Conservation (phyloP, 2,797 vertebrate species). For the Lagorchestes hirsutus region DNA sequence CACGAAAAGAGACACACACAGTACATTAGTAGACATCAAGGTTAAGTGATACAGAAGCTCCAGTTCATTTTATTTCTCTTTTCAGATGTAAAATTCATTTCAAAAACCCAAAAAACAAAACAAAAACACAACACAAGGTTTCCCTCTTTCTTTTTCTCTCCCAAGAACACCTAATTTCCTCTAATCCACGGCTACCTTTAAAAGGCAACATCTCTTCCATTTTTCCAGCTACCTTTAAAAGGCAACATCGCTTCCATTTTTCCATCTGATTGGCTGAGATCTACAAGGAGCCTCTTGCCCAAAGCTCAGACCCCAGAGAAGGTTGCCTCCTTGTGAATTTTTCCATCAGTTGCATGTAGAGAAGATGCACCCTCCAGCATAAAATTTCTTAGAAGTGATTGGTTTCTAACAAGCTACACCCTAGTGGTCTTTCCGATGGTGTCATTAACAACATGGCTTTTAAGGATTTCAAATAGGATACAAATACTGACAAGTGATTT, state of each 20-base stretch:
- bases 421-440: conserved; percentile 16
- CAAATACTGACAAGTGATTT: conserved; percentile 70
- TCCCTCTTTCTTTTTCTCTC: conserved; percentile 19
- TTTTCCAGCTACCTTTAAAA: conserved; percentile 59
- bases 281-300: conserved; percentile 56
- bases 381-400: conserved; percentile 48
- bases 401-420: conserved; percentile 45
- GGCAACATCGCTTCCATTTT: conserved; percentile 58
- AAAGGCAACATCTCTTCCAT: conserved; percentile 63
- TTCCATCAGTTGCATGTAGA: conserved; percentile 16
- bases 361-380: conserved; percentile 42
- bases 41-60: conserved; percentile 14
- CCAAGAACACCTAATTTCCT: conserved; percentile 48
- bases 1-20: background rate
- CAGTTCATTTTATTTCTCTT: conserved; percentile 44
- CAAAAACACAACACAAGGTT: background rate
- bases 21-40: background rate
- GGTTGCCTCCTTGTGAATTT: conserved; percentile 46
- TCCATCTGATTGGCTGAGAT: conserved; percentile 60
- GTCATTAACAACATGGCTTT: conserved; percentile 14
- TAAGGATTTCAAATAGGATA: conserved; percentile 65
- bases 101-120: background rate
- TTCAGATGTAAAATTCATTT: conserved; percentile 25
- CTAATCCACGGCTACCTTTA: conserved; percentile 50
- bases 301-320: conserved; percentile 55